Percentiles rank a stretch among this genome's conserved stretches.
phyloP scores from a whole-genome alignment of 2,113 vertebrate species.

The Proteles cristata region DNA sequence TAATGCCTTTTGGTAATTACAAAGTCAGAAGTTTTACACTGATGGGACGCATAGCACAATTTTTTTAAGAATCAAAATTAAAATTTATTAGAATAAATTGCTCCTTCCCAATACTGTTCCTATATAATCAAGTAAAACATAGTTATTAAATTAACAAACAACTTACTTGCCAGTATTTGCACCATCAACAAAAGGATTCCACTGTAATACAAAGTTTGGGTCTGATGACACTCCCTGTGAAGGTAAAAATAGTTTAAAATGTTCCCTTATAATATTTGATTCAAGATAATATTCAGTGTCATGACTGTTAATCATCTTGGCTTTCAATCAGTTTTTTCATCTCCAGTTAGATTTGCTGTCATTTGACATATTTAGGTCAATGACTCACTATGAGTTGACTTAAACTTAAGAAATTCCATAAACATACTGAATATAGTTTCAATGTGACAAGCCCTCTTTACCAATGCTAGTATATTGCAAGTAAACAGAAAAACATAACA shows the following conservation, averaged over 20 bases:
- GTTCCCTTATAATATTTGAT: conserved; percentile 23
- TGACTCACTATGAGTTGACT: conserved; percentile 44
- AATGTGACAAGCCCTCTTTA: not conserved
- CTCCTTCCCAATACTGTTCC: not conserved
- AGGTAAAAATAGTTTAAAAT: conserved; percentile 67
- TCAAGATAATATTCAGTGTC: conserved; percentile 14
- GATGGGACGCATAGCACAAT: not conserved
- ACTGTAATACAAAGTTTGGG: conserved; percentile 92
- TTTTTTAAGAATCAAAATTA: conserved; percentile 39
- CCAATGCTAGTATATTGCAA: conserved; percentile 13
- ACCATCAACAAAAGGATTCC: conserved; percentile 95
- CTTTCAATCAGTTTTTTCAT: conserved; percentile 21
- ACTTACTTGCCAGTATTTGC: conserved; percentile 86
- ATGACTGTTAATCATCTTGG: not conserved
- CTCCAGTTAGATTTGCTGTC: conserved; percentile 25
- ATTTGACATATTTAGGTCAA: conserved; percentile 52
- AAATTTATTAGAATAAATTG: conserved; percentile 22
- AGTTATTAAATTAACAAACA: conserved; percentile 46
- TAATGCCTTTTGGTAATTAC: conserved; percentile 7
- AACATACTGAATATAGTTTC: conserved; percentile 44
- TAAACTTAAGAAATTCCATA: conserved; percentile 42
- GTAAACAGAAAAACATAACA: conserved; percentile 28
- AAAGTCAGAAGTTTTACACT: conserved; percentile 29
- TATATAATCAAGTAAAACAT: conserved; percentile 44
- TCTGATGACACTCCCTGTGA: conserved; percentile 93